These are phyloP conservation scores for Nothocercus nigrocapillus DNA, from an alignment of 2,113 vertebrate species.

Conservation along the genomic window DNA sequence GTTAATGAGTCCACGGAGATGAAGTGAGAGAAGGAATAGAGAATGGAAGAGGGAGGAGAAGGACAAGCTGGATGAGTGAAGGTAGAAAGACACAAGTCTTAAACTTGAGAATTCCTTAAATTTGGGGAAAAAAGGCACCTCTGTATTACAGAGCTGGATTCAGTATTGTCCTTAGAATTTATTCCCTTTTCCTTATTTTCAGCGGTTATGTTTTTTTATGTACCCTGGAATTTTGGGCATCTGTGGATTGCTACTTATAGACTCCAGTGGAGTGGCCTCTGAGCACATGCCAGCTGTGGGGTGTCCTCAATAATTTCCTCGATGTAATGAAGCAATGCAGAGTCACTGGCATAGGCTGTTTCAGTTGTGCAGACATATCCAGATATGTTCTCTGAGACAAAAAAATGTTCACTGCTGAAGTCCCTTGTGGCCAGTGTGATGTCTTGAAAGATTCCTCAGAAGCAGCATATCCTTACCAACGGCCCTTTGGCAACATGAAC, in stretches of 20 bases:
- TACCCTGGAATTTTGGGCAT: not conserved
- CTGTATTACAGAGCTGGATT: not conserved
- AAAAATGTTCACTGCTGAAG: not conserved
- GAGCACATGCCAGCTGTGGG: not conserved
- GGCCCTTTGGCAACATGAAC: not conserved
- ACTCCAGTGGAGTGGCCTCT: not conserved
- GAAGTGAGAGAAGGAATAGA: not conserved
- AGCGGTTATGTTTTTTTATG: not conserved
- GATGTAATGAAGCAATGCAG: not conserved
- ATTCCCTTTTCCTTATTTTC: not conserved
- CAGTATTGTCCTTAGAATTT: not conserved
- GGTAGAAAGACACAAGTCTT: not conserved
- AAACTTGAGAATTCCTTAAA: not conserved
- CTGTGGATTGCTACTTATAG: not conserved
- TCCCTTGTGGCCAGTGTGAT: conserved; percentile 15
- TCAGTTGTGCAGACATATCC: not conserved
- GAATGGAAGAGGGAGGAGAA: not conserved
- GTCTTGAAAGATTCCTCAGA: conserved; percentile 11
- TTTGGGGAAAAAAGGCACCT: not conserved
- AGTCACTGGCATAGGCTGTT: not conserved
- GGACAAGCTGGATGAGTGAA: not conserved
- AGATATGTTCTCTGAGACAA: not conserved
- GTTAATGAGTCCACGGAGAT: not conserved
- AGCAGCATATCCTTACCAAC: not conserved
- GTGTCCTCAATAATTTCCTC: not conserved